Base-by-base conservation (phyloP, 53 echinoderm and acorn worm species). In the Glandiceps talaboti region DNA sequence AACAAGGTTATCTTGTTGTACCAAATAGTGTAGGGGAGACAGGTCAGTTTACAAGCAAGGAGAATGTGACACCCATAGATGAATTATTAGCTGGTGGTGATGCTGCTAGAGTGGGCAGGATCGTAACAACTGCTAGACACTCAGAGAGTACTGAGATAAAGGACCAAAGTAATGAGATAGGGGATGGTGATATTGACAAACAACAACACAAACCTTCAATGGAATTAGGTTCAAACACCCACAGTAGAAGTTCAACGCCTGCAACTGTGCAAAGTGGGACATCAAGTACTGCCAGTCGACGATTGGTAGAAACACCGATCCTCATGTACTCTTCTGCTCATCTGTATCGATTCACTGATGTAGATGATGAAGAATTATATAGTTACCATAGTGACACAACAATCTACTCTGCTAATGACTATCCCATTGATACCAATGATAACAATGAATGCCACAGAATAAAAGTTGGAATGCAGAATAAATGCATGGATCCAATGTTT, bases 331-430 rank as follows among this genome's bases (percentile, higher is more conserved):
- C 64, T 12, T 12, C 29, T 25, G 32, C 32, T 25, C 88, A 85
- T 81, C 84, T 85, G 77, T 85, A 88, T 73, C 84, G 81, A 32
- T 88, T 88, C 73, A 64, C 78, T 27, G 88, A 88, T 31, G 75
- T 88, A 26, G 88, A 88, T 26, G 85, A 85, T 31, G 82, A 79
- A 33, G 77, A 81, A 27, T 76, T 85, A 29, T 31, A 82, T 32
- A 82, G 85, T 45, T 45, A 45, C 20, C 64, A 45, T 20, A 45
- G 64, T 20, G 64, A 45, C 64, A 20, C 64, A 20, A 45, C 64
- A 6, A 45, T 45, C 64, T 45, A 45, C 64, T 45, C 64, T 6
- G 64, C 64, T 12, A 45, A 20, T 12, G 64, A 45, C 64, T 45
- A 12, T 45, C 64, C 64, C 20, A 20, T 6, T 20, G 20, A 45